Evolutionary conservation across 2,797 vertebrate species (phyloP).

Genomic region (Diplodus puntazzo): DNA sequence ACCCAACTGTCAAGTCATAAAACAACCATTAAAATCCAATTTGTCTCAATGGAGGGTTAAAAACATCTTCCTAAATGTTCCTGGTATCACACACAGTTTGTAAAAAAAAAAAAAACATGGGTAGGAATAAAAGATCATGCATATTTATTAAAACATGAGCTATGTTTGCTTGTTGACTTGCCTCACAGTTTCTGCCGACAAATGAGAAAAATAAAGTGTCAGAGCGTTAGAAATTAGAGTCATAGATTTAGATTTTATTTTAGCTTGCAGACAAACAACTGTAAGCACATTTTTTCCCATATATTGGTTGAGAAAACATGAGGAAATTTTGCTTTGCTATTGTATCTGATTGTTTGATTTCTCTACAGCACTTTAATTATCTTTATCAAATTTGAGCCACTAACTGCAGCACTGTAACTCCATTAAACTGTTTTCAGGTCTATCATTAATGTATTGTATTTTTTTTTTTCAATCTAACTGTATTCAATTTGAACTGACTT

Average conservation of each 20-base stretch:
- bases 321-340: too few relatives aligned
- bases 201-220: background rate
- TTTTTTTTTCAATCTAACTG: too few relatives aligned
- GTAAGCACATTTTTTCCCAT: too few relatives aligned
- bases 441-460: too few relatives aligned
- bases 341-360: background rate
- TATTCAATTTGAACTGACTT: background rate
- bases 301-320: too few relatives aligned
- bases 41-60: background rate
- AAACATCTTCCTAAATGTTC: background rate
- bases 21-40: conserved; percentile 5
- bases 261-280: too few relatives aligned
- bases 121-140: background rate
- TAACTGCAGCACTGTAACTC: background rate
- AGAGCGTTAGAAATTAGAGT: too few relatives aligned
- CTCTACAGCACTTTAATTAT: background rate
- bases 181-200: background rate
- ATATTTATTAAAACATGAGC: background rate
- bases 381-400: background rate
- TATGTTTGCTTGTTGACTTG: too few relatives aligned
- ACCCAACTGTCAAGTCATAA: background rate
- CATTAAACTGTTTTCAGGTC: background rate
- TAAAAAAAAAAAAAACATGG: background rate
- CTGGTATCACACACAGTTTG: background rate
- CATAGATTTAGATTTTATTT: too few relatives aligned